Conservation (phyloP, 1,140 invertebrate genomes). For the Steinernema feltiae region DNA sequence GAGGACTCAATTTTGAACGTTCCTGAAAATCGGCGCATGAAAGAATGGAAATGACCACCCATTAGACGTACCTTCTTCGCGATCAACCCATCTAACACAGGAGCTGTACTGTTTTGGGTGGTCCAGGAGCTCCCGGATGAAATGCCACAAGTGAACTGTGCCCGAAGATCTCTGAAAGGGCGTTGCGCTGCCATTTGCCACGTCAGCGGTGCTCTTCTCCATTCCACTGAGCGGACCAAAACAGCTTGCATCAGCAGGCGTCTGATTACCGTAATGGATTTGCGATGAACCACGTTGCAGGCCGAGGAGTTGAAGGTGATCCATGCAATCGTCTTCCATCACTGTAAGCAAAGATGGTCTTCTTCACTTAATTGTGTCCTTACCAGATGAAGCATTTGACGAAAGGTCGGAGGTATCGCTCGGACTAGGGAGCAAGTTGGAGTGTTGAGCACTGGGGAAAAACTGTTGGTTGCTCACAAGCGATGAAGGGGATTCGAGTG, state of each 20-base stretch:
- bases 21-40: constrained; percentile 59
- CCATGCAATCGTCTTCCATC: constrained; percentile 25
- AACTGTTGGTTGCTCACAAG: constrained; percentile 9
- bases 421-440: constrained; percentile 22
- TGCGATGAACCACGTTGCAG: constrained; percentile 10
- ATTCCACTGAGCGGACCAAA: background rate
- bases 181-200: constrained; percentile 18
- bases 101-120: constrained; percentile 77
- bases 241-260: background rate
- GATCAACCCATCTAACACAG: constrained; percentile 92
- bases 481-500: background rate
- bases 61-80: constrained; percentile 67
- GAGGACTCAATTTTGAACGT: constrained; percentile 99
- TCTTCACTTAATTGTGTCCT: background rate
- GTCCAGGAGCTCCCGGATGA: constrained; percentile 86
- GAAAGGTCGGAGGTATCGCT: constrained; percentile 29
- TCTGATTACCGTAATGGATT: background rate
- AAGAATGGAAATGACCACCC: background rate
- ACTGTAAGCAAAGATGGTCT: constrained; percentile 11
- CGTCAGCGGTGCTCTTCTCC: background rate
- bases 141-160: constrained; percentile 98
- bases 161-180: constrained; percentile 35
- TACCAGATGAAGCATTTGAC: constrained; percentile 18
- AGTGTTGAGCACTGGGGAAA: constrained; percentile 17
- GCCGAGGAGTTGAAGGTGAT: constrained; percentile 23